Conservation (phyloP, 2,113 vertebrate genomes). For the Pseudopodoces humilis region DNA sequence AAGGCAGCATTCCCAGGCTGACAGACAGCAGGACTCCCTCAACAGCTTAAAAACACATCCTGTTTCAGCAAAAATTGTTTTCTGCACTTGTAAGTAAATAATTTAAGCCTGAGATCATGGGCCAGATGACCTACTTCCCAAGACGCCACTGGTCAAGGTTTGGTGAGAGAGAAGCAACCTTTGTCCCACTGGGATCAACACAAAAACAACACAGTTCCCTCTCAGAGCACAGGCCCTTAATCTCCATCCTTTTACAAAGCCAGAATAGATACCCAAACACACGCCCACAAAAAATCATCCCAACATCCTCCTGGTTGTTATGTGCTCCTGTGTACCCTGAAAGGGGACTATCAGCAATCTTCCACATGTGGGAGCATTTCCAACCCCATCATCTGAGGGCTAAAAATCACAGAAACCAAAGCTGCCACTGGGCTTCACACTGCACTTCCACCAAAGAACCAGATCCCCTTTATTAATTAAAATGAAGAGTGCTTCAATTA, state of each 20-base stretch:
- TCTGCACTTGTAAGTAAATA: background rate
- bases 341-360: background rate
- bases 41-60: background rate
- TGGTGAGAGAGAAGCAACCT: background rate
- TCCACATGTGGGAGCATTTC: background rate
- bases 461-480: background rate
- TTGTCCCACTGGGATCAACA: background rate
- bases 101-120: background rate
- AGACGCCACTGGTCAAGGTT: background rate
- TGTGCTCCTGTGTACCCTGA: background rate
- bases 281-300: background rate
- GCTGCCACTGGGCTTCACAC: background rate
- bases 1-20: constrained; percentile 33
- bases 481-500: background rate
- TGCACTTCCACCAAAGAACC: background rate
- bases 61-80: constrained; percentile 12
- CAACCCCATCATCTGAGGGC: background rate
- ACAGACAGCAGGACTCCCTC: constrained; percentile 7
- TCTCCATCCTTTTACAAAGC: background rate
- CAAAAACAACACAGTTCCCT: background rate
- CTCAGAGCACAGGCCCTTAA: background rate
- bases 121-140: background rate
- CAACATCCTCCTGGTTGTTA: background rate
- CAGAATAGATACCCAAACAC: background rate
- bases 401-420: background rate